Evolutionary conservation across 92 coral and sea anemone genomes (phyloP), one percentile per base, ranked within the genome.

Genomic region (Isaurus tuberculatus): DNA sequence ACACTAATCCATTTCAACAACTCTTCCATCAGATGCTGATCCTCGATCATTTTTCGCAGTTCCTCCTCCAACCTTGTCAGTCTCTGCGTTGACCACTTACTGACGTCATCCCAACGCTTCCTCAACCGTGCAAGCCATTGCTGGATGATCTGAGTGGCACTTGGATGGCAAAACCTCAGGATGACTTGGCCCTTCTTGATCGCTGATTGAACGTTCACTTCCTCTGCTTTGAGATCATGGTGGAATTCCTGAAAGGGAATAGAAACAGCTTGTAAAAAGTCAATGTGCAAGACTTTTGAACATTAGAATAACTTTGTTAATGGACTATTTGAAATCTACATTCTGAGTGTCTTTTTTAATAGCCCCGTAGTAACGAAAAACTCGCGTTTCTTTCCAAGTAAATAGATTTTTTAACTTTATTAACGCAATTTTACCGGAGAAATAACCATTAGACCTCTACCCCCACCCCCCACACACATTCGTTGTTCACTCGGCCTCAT

Each of bases 151-250:
- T 92, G 98, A 34, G 94, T 89, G 2, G 98, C 99, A 65, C 98
- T 94, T 48, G 99, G 99, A 65, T 96, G 99, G 70, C 99, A 96
- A 92, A 96, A 96, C 65, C 99, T 92, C 22, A 95, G 92, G 17
- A 96, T 96, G 69, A 96, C 95, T 64, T 96, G 98, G n/a, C 99
- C 99, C 83, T 96, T 96, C 87, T 92, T 96, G 79, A 94, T 86
- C 32, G 97, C 96, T 7, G 98, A 88, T 28, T 92, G 95, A 34
- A 96, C 97, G 73, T 94, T 94, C 80, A 89, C 94, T 42, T 96
- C 99, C 60, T 96, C 99, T 23, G 81, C 69, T 75, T 91, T 89
- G 15, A 96, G 92, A 19, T 94, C 98, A 10, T 91, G 93, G 29
- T 94, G 94, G 87, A 94, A 89, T 14, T 81, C 83, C 98, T 95